These are phyloP conservation scores for Heteronetta atricapilla DNA, from an alignment of 2,113 vertebrate genomes.

Conservation along the genomic window DNA sequence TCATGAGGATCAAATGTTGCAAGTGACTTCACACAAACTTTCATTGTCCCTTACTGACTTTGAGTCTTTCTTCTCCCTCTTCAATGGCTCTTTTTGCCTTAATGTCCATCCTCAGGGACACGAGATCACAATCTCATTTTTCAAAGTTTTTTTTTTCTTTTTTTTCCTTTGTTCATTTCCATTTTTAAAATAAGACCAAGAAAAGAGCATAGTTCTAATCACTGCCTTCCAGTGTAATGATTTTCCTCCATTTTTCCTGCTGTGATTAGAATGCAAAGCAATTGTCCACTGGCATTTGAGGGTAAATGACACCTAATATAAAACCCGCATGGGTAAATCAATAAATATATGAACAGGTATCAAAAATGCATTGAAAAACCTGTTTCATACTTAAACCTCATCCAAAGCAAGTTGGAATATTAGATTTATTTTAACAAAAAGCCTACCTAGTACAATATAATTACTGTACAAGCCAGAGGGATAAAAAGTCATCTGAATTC, in stretches of 20 bases:
- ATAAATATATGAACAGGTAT: not conserved
- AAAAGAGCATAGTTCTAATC: not conserved
- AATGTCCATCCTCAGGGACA: not conserved
- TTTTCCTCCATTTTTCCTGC: not conserved
- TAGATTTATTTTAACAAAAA: not conserved
- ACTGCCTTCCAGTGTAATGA: not conserved
- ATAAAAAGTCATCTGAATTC: conserved; percentile 3
- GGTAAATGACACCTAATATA: not conserved
- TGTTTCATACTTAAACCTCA: not conserved
- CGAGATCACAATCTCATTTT: not conserved
- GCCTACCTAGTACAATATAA: not conserved
- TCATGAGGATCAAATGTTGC: not conserved
- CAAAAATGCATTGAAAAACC: not conserved
- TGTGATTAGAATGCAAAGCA: not conserved
- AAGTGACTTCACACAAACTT: not conserved
- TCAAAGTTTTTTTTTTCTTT: not conserved
- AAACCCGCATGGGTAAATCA: not conserved
- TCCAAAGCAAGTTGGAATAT: not conserved
- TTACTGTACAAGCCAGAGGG: conserved; percentile 12
- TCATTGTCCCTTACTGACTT: not conserved
- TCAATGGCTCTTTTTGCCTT: not conserved
- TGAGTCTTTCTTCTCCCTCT: not conserved
- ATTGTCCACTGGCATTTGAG: not conserved
- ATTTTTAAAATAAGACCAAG: not conserved
- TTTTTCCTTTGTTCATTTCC: fast-evolving